A percentile compares a stretch with the other conserved stretches of the same genome.
phyloP scores from a whole-genome alignment of 2,888 invertebrate species.

The Perithous albicinctus region DNA sequence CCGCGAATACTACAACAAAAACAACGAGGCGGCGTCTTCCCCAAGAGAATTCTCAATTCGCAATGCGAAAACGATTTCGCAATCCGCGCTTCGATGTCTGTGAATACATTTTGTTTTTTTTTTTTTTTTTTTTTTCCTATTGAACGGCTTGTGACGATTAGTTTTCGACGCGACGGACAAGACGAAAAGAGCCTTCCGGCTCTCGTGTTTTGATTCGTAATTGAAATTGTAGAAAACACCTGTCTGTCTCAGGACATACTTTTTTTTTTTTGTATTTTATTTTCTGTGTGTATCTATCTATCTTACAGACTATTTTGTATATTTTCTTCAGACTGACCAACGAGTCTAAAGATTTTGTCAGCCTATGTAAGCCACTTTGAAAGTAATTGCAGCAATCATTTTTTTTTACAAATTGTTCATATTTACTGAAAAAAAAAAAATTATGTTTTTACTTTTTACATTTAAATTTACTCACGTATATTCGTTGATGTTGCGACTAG shows the following conservation, averaged over 20 bases:
- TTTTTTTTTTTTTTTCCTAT: too few relatives aligned
- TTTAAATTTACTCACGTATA: too few relatives aligned
- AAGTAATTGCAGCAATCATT: not conserved
- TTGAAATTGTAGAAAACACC: constrained; percentile 74
- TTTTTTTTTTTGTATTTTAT: constrained; percentile 32
- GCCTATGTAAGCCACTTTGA: not conserved
- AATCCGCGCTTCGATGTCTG: constrained; percentile 40
- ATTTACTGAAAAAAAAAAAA: too few relatives aligned
- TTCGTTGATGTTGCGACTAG: not conserved
- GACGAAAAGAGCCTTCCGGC: constrained; percentile 53
- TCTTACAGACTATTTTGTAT: constrained; percentile 21
- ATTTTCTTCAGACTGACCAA: not conserved
- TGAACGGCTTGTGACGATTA: constrained; percentile 17
- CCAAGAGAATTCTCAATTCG: constrained; percentile 23
- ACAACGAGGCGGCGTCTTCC: not conserved
- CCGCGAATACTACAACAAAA: constrained; percentile 32
- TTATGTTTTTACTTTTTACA: too few relatives aligned
- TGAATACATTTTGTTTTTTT: constrained; percentile 4
- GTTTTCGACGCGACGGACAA: constrained; percentile 17
- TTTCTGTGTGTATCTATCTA: constrained; percentile 29
- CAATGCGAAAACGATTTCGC: constrained; percentile 58
- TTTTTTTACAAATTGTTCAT: not conserved
- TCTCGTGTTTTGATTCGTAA: constrained; percentile 73
- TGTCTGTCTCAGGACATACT: constrained; percentile 67
- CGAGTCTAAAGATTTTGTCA: not conserved